Conservation (phyloP, 2,888 invertebrate genomes). For the Catocala fraxini region DNA sequence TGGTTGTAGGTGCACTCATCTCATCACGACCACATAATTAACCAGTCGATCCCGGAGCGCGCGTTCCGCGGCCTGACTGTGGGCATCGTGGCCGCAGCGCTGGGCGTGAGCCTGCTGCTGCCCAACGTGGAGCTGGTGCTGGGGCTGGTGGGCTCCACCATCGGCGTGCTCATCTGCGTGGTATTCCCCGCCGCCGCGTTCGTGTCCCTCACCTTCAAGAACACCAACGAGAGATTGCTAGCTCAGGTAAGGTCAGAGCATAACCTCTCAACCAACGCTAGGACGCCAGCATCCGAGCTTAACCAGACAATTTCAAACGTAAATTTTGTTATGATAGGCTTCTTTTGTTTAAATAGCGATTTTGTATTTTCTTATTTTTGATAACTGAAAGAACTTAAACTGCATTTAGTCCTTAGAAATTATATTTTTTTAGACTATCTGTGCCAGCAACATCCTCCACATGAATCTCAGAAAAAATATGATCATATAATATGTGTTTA, state of each 20-base stretch:
- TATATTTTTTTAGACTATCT: too few relatives aligned
- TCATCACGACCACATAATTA: conserved; percentile 89
- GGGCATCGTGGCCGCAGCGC: conserved; percentile 91
- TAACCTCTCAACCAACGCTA: neutral
- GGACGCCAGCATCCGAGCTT: too few relatives aligned
- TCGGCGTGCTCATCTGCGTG: conserved; percentile 97
- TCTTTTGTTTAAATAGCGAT: too few relatives aligned
- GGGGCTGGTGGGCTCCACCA: conserved; percentile 97
- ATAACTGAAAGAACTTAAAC: too few relatives aligned
- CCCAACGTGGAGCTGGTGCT: conserved; percentile 98
- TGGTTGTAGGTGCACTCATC: conserved; percentile 87
- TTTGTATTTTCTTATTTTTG: too few relatives aligned
- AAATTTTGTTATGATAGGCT: too few relatives aligned
- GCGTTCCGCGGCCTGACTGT: conserved; percentile 95
- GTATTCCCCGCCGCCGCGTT: conserved; percentile 97
- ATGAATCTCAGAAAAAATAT: neutral
- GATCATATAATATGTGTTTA: too few relatives aligned
- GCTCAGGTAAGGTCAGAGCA: conserved; percentile 94
- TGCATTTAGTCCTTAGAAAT: too few relatives aligned
- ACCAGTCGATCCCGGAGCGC: conserved; percentile 93
- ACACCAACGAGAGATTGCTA: conserved; percentile 93
- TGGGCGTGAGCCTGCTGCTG: conserved; percentile 94
- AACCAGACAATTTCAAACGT: too few relatives aligned
- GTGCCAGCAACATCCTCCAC: neutral
- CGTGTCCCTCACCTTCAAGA: conserved; percentile 93